Evolutionary conservation across 2,888 invertebrate genomes (phyloP).

Genomic region (Smittia aterrima): DNA sequence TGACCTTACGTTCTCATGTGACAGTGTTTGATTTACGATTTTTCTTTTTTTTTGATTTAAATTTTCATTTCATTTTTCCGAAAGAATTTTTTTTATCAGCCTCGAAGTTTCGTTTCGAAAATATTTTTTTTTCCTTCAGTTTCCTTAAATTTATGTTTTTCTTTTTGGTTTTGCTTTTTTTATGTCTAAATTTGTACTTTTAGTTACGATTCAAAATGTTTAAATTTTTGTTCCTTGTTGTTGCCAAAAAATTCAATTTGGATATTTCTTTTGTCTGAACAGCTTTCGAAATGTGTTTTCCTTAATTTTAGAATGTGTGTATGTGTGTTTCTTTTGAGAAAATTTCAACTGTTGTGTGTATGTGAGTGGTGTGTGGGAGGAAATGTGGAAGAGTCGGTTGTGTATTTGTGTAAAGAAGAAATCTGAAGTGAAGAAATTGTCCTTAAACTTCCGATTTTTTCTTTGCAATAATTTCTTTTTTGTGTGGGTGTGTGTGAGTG

Average conservation of each 20-base stretch:
- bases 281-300: neutral
- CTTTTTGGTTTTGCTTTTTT: too few relatives aligned
- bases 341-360: neutral
- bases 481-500: slow-evolving; percentile 4
- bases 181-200: too few relatives aligned
- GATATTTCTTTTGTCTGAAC: neutral
- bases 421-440: neutral
- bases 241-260: neutral
- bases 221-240: neutral
- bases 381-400: too few relatives aligned
- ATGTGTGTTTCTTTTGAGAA: neutral
- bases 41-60: neutral
- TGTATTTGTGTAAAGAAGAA: too few relatives aligned
- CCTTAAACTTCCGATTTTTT: slow-evolving; percentile 1
- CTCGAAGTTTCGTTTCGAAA: too few relatives aligned
- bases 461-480: neutral
- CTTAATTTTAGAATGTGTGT: neutral
- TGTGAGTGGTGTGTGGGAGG: too few relatives aligned
- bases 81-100: neutral
- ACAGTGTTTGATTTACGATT: neutral
- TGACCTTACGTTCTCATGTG: slow-evolving; percentile 5
- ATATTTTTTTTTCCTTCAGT: too few relatives aligned
- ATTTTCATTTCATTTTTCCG: neutral
- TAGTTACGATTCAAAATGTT: neutral
- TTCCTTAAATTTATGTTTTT: too few relatives aligned